Percentiles rank a stretch among this genome's conserved stretches.
Evolutionary conservation across 2,113 vertebrate genomes (phyloP).

Genomic region (Marmota flaviventris): DNA sequence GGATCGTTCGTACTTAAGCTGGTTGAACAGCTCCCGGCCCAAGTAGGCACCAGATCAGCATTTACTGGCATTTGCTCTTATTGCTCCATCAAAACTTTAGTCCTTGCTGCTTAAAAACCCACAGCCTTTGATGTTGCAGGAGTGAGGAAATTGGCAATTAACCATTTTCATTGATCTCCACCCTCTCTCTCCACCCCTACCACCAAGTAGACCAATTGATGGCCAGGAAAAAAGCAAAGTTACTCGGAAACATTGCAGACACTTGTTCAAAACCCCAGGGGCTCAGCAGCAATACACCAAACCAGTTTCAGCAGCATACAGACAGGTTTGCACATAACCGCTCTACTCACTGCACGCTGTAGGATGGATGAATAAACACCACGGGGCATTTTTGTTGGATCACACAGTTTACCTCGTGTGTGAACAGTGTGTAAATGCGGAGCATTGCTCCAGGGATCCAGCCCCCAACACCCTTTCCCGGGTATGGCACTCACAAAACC

Average conservation of each 20-base stretch:
- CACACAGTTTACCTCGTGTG: too few species aligned
- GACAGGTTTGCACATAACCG: neutral
- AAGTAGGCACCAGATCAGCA: neutral
- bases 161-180: neutral
- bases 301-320: neutral
- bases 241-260: neutral
- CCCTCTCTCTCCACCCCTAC: neutral
- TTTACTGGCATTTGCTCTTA: neutral
- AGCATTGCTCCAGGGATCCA: neutral
- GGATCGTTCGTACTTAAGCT: neutral
- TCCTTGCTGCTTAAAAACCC: neutral
- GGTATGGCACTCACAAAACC: neutral
- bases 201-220: neutral
- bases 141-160: slow-evolving; percentile 21
- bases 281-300: neutral
- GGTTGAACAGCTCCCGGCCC: neutral
- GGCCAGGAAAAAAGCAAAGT: neutral
- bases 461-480: neutral
- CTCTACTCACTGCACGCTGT: fast-evolving
- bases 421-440: neutral
- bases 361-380: neutral
- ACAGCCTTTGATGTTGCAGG: neutral
- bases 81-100: neutral
- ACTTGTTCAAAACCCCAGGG: neutral
- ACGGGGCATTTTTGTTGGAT: neutral